Conservation (phyloP, 2,888 invertebrate species). For the Trimorus sp. region DNA sequence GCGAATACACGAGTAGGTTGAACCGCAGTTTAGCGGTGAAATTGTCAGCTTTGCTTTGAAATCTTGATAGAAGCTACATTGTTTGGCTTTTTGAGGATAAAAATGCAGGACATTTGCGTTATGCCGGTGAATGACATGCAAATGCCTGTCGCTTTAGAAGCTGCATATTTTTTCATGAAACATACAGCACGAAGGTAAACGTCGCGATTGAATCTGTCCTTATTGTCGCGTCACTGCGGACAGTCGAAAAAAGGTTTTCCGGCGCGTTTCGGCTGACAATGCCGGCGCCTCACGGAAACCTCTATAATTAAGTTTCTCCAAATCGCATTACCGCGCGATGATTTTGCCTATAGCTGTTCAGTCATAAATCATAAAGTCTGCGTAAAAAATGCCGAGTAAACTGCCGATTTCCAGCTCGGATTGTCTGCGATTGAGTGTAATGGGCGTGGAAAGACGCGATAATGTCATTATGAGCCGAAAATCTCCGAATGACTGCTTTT, state of each 20-base stretch:
- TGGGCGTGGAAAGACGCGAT: not conserved
- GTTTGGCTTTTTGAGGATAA: constrained; percentile 5
- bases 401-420: not conserved
- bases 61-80: constrained; percentile 4
- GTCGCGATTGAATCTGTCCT: not conserved
- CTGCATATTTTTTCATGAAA: constrained; percentile 17
- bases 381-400: not conserved
- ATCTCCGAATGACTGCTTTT: constrained; percentile 1
- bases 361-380: no score
- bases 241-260: not conserved
- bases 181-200: constrained; percentile 10
- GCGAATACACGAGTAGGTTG: not conserved
- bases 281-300: not conserved
- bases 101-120: constrained; percentile 19
- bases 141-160: constrained; percentile 14
- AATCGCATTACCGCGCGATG: no score
- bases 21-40: not conserved
- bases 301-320: no score
- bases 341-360: no score
- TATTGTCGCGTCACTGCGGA: not conserved
- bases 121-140: constrained; percentile 21
- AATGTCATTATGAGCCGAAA: constrained; percentile 22
- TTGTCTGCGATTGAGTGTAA: not conserved
- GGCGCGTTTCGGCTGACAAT: not conserved
- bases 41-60: not conserved